phyloP scores from a whole-genome alignment of 2,888 invertebrate species.

The Timandra comae region DNA sequence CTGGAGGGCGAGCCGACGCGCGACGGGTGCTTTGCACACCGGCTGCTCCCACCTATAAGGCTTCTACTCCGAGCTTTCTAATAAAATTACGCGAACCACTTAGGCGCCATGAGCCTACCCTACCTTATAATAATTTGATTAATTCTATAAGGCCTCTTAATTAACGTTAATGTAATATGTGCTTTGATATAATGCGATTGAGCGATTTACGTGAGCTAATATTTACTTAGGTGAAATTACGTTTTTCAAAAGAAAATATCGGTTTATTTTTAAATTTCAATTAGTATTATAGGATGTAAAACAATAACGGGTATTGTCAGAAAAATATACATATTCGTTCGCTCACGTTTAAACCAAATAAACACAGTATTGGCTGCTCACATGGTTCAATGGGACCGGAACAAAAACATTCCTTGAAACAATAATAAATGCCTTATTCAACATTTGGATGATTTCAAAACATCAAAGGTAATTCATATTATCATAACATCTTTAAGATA shows the following conservation, averaged over 20 bases:
- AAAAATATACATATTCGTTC: constrained; percentile 1
- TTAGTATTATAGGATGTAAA: too few species aligned
- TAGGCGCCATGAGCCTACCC: constrained; percentile 19
- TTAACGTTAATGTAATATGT: constrained; percentile 8
- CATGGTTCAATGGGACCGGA: constrained; percentile 23
- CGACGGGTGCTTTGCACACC: background rate
- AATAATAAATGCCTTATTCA: constrained; percentile 25
- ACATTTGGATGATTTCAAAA: constrained; percentile 47
- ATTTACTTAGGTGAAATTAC: too few species aligned
- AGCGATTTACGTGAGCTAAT: too few species aligned
- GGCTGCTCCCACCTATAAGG: constrained; percentile 30
- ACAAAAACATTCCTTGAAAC: constrained; percentile 19
- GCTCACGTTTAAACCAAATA: background rate
- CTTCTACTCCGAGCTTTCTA: constrained; percentile 43
- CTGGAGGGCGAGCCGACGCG: constrained; percentile 31
- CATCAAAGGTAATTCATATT: constrained; percentile 35
- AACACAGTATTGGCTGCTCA: background rate
- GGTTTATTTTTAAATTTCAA: too few species aligned
- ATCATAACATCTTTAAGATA: constrained; percentile 39
- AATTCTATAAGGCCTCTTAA: constrained; percentile 5
- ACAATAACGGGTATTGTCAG: too few species aligned
- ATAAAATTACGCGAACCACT: constrained; percentile 38
- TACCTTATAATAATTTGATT: constrained; percentile 7
- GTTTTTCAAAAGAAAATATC: too few species aligned
- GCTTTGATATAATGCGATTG: too few species aligned